These are phyloP conservation scores for Ranitomeya variabilis DNA, from an alignment of 2,113 vertebrate genomes.

Conservation along the genomic window DNA sequence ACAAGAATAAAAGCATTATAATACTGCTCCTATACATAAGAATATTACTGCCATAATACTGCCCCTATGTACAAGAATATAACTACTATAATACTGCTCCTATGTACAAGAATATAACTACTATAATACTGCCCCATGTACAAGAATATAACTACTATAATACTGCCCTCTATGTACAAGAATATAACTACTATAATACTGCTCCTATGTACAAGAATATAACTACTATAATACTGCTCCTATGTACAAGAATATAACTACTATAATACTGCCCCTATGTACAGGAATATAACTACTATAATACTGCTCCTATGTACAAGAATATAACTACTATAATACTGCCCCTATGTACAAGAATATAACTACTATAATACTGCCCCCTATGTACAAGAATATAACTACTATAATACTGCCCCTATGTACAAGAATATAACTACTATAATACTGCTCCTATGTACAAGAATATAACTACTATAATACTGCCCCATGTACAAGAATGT, in stretches of 20 bases:
- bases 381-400: conserved; percentile 11
- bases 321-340: conserved; percentile 25
- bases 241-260: too few species aligned
- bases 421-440: conserved; percentile 23
- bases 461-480: conserved; percentile 25
- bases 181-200: too few species aligned
- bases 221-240: too few species aligned
- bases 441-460: not conserved
- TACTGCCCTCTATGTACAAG: too few species aligned
- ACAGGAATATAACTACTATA: conserved; percentile 14
- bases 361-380: conserved; percentile 13
- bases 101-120: conserved; percentile 14
- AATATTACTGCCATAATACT: conserved; percentile 16
- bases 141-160: too few species aligned
- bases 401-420: conserved; percentile 12
- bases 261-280: not conserved
- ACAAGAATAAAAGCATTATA: conserved; percentile 8
- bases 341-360: not conserved
- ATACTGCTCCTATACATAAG: not conserved
- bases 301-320: not conserved
- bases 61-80: conserved; percentile 8
- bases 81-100: not conserved
- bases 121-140: not conserved
- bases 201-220: too few species aligned
- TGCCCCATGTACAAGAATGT: not conserved